phyloP scores from a whole-genome alignment of 2,888 invertebrate species.

The Lithophane leautieri region DNA sequence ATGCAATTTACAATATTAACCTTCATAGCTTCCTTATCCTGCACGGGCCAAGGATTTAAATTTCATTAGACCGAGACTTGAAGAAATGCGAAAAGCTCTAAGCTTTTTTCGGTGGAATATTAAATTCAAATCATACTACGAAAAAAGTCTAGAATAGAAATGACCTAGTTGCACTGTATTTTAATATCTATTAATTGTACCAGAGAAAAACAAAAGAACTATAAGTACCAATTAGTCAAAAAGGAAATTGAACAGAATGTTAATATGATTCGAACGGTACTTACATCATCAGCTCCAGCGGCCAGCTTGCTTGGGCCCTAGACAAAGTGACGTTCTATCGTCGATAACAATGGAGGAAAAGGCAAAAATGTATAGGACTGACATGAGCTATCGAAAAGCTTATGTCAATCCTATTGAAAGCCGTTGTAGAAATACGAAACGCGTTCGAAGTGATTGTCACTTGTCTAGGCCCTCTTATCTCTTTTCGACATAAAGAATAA shows the following conservation, averaged over 20 bases:
- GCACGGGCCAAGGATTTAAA: not conserved
- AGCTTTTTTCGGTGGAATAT: slow-evolving; percentile 2
- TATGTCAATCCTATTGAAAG: too few relatives aligned
- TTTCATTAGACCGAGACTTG: not conserved
- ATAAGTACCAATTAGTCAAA: too few relatives aligned
- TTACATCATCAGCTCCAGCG: not conserved
- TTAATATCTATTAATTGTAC: not conserved
- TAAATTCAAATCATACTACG: not conserved
- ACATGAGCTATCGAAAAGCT: too few relatives aligned
- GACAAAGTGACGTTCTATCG: too few relatives aligned
- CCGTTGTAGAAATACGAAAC: too few relatives aligned
- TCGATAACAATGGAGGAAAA: too few relatives aligned
- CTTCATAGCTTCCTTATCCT: not conserved
- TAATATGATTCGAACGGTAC: too few relatives aligned
- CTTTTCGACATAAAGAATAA: too few relatives aligned
- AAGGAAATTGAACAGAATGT: not conserved
- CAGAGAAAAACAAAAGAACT: not conserved
- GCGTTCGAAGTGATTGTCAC: too few relatives aligned
- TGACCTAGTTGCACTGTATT: not conserved
- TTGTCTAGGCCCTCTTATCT: too few relatives aligned
- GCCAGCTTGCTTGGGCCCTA: too few relatives aligned
- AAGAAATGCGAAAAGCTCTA: not conserved
- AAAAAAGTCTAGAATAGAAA: not conserved
- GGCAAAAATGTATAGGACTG: too few relatives aligned
- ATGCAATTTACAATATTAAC: not conserved